These are phyloP conservation scores for Phymanthus crucifer DNA, from an alignment of 92 coral and sea anemone species.

Conservation along the genomic window DNA sequence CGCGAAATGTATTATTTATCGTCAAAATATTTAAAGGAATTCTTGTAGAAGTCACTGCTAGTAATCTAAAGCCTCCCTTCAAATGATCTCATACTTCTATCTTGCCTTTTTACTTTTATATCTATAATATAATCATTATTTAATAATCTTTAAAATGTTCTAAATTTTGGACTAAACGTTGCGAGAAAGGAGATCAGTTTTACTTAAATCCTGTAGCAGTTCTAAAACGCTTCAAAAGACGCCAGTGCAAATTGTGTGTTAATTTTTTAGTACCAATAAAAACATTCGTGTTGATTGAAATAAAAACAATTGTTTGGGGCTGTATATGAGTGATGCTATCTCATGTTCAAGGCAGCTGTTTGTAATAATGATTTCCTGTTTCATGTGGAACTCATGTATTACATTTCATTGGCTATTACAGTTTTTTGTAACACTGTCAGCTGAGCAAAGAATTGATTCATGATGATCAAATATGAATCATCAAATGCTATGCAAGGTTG, in stretches of 20 bases:
- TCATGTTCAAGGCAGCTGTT: background rate
- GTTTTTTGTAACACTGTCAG: background rate
- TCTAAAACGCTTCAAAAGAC: no score
- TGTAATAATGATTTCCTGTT: background rate
- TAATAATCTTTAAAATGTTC: background rate
- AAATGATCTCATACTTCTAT: background rate
- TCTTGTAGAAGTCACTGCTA: no score
- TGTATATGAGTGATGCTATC: background rate
- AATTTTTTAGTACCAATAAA: background rate
- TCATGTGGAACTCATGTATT: background rate
- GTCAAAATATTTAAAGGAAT: no score
- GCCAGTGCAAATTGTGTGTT: background rate
- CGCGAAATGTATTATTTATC: no score
- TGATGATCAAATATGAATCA: background rate
- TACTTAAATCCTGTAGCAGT: no score
- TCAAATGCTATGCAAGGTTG: background rate
- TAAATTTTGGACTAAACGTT: background rate
- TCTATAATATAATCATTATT: background rate
- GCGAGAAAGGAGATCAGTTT: no score
- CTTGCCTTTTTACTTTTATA: background rate
- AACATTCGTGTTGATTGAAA: background rate
- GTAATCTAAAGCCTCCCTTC: background rate
- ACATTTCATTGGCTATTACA: background rate
- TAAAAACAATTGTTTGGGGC: background rate
- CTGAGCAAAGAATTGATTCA: background rate